phyloP scores from a whole-genome alignment of 2,888 invertebrate genomes.

The Linyphia triangularis region DNA sequence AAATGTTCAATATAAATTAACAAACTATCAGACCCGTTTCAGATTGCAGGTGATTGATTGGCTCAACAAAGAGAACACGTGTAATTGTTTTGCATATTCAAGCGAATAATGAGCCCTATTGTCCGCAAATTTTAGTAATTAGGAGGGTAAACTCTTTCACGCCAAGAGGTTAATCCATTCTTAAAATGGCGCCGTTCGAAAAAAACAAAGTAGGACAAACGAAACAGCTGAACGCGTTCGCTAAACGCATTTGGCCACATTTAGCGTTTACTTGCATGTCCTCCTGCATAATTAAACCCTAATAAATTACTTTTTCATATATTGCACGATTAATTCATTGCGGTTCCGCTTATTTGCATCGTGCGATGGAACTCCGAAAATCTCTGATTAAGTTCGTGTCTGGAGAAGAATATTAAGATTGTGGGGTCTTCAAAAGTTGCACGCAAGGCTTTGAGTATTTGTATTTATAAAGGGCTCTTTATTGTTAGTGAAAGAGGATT shows the following conservation, averaged over 20 bases:
- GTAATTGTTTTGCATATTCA: slow-evolving; percentile 17
- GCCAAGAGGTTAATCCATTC: slow-evolving; percentile 12
- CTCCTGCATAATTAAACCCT: slow-evolving; percentile 41
- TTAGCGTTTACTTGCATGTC: neutral
- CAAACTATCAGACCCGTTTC: neutral
- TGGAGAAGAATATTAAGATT: slow-evolving; percentile 18
- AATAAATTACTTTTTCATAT: slow-evolving; percentile 38
- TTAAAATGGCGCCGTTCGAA: neutral
- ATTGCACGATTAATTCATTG: slow-evolving; percentile 35
- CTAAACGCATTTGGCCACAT: slow-evolving; percentile 4
- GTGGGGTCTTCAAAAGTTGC: neutral
- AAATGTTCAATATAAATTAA: neutral
- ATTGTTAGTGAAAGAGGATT: neutral
- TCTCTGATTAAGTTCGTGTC: slow-evolving; percentile 17
- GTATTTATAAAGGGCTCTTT: neutral
- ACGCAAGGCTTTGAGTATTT: neutral
- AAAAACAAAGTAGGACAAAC: slow-evolving; percentile 7
- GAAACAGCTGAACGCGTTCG: slow-evolving; percentile 6
- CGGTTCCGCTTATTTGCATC: neutral
- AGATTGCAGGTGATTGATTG: neutral
- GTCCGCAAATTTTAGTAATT: neutral
- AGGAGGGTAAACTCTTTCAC: neutral
- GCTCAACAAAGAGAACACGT: neutral
- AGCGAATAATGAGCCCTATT: neutral
- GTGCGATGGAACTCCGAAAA: neutral